Evolutionary conservation across 2,888 invertebrate genomes (phyloP).

Genomic region (Cloeon dipterum): DNA sequence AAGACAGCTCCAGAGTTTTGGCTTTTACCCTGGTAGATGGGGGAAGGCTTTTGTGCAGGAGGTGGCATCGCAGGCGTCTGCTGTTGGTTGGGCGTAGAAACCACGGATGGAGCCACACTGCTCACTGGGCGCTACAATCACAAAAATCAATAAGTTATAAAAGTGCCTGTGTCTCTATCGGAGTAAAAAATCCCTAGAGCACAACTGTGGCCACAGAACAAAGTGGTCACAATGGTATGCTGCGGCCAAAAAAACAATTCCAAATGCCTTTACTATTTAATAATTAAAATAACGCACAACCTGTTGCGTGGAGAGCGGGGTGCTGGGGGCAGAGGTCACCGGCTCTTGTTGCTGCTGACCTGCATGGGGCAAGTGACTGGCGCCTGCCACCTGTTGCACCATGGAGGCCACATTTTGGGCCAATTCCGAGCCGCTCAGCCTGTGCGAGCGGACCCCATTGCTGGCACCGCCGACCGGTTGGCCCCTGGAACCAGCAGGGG

Average conservation of each 20-base stretch:
- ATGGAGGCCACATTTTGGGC: constrained; percentile 9
- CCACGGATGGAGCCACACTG: constrained; percentile 57
- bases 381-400: constrained; percentile 19
- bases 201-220: no score
- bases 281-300: no score
- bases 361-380: constrained; percentile 16
- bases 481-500: constrained; percentile 9
- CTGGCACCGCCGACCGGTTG: constrained; percentile 14
- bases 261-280: no score
- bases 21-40: constrained; percentile 38
- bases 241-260: no score
- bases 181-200: no score
- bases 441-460: neutral
- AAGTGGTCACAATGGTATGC: no score
- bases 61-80: constrained; percentile 3
- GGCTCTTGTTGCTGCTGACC: constrained; percentile 11
- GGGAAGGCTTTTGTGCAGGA: constrained; percentile 37
- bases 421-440: neutral
- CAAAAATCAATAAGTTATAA: constrained; percentile 5
- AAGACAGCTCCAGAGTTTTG: neutral
- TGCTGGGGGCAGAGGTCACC: constrained; percentile 15
- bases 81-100: neutral
- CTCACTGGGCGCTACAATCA: constrained; percentile 60
- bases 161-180: no score
- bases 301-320: constrained; percentile 15